Conservation (phyloP, 1,140 invertebrate genomes). For the Zaprionus inermis region DNA sequence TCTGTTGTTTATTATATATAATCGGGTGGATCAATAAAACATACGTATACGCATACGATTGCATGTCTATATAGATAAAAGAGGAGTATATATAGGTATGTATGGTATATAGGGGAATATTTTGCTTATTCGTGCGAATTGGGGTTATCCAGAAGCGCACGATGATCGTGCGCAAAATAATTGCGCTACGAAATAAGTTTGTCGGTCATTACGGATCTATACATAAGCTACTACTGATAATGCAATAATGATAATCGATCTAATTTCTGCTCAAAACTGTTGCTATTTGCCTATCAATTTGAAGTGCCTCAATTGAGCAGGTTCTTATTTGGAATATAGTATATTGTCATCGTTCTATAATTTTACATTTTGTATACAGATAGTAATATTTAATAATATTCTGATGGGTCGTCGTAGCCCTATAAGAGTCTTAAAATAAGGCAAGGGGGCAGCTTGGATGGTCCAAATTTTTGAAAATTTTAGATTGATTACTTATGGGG, state of each 20-base stretch:
- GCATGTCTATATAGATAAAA: not conserved
- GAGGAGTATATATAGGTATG: not conserved
- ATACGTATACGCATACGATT: not conserved
- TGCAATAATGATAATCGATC: not conserved
- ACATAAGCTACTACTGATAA: not conserved
- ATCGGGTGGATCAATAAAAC: slow-evolving; percentile 24
- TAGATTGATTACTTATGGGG: too few relatives aligned
- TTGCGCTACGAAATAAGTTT: slow-evolving; percentile 2
- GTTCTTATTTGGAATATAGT: not conserved
- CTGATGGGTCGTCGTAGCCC: too few relatives aligned
- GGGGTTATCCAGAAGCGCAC: slow-evolving; percentile 14
- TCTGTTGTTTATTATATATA: slow-evolving; percentile 18
- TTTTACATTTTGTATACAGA: too few relatives aligned
- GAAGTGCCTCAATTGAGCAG: not conserved
- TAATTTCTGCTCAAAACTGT: slow-evolving; percentile 1
- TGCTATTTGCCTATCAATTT: not conserved
- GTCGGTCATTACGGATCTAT: not conserved
- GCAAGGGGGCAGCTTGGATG: too few relatives aligned
- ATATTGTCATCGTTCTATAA: not conserved
- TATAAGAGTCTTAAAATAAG: too few relatives aligned
- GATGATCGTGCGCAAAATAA: slow-evolving; percentile 23
- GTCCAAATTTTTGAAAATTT: too few relatives aligned
- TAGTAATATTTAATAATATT: too few relatives aligned
- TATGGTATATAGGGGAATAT: slow-evolving; percentile 11
- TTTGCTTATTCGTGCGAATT: slow-evolving; percentile 1